These are phyloP conservation scores for Microcebus jonahi DNA, from an alignment of 2,113 vertebrate genomes.

Conservation along the genomic window DNA sequence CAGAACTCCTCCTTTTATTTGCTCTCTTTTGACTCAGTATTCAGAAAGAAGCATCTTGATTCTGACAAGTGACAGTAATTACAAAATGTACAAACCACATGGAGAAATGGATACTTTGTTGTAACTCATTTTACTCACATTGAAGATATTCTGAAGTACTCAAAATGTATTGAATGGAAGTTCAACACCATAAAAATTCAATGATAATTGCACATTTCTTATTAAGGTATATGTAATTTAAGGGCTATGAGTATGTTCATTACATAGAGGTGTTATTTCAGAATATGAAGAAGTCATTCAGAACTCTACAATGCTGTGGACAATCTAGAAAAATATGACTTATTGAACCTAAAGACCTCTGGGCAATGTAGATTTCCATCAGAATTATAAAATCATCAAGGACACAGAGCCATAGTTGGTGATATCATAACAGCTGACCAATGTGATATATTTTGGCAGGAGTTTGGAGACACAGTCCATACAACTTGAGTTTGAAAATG, in stretches of 20 bases:
- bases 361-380: not conserved
- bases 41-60: slow-evolving; percentile 9
- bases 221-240: not conserved
- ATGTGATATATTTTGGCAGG: not conserved
- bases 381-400: not conserved
- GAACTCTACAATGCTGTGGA: not conserved
- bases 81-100: slow-evolving; percentile 15
- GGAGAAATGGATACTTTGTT: not conserved
- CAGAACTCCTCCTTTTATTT: not conserved
- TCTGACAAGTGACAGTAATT: slow-evolving; percentile 46
- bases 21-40: not conserved
- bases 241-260: not conserved
- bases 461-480: not conserved
- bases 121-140: not conserved
- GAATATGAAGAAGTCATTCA: not conserved
- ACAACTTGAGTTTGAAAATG: not conserved
- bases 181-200: slow-evolving; percentile 25
- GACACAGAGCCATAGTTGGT: not conserved
- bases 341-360: not conserved
- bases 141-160: not conserved
- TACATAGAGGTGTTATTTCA: not conserved
- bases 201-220: slow-evolving; percentile 22
- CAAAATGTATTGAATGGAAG: slow-evolving; percentile 40
- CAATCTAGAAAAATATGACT: not conserved
- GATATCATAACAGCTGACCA: not conserved